Percentiles rank a stretch among this genome's conserved stretches.
phyloP scores from a whole-genome alignment of 2,888 invertebrate species.

The Pachycephus smyrnensis region DNA sequence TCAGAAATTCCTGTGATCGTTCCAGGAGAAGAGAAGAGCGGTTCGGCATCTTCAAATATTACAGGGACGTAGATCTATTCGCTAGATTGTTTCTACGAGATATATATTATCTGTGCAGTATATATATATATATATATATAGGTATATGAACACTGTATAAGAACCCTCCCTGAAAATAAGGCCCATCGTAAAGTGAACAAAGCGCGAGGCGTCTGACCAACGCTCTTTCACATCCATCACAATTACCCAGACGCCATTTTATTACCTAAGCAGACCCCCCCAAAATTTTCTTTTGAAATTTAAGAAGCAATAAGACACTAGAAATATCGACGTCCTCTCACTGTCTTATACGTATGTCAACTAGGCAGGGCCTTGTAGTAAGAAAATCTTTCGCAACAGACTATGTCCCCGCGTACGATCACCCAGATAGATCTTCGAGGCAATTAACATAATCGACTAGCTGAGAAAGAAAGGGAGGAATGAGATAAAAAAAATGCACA shows the following conservation, averaged over 20 bases:
- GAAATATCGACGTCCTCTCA: background rate
- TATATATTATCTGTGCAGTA: background rate
- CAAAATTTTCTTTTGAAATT: background rate
- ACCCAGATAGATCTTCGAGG: conserved; percentile 29
- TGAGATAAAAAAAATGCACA: background rate
- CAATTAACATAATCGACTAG: conserved; percentile 23
- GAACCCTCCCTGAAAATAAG: background rate
- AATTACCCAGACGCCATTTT: background rate
- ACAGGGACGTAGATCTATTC: background rate
- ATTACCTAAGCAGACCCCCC: background rate
- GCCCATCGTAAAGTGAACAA: background rate
- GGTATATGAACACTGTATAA: background rate
- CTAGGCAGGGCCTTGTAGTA: background rate
- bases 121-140: background rate
- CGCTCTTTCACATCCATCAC: background rate
- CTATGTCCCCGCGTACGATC: background rate
- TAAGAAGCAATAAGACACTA: background rate
- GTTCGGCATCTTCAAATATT: background rate
- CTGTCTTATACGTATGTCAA: background rate
- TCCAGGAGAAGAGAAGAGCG: background rate
- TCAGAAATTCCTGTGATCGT: background rate
- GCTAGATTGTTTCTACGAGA: background rate
- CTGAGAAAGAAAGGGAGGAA: conserved; percentile 12
- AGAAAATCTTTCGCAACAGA: background rate
- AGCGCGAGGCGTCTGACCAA: background rate